Percentiles rank a stretch among this genome's conserved stretches.
Evolutionary conservation across 2,113 vertebrate species (phyloP).

Genomic region (Manacus vitellinus): DNA sequence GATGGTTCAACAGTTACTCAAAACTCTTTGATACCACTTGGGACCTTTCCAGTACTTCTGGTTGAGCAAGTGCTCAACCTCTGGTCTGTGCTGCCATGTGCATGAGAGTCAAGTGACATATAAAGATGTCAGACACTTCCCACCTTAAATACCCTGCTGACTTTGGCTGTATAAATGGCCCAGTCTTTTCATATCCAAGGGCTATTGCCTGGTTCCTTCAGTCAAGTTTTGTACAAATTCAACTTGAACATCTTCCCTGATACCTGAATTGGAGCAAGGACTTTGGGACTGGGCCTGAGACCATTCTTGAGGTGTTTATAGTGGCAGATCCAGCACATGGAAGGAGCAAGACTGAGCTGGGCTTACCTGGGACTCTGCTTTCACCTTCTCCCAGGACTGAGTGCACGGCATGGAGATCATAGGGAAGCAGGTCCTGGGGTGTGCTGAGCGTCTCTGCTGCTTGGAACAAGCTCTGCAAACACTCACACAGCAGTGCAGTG

Average conservation of each 20-base stretch:
- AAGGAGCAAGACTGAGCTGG: not conserved
- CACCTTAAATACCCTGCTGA: not conserved
- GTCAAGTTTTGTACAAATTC: not conserved
- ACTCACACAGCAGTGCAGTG: not conserved
- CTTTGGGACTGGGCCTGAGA: not conserved
- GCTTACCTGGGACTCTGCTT: not conserved
- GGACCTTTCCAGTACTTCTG: slow-evolving; percentile 21
- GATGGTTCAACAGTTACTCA: not conserved
- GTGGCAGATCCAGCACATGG: not conserved
- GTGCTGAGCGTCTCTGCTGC: not conserved
- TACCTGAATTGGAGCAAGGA: not conserved
- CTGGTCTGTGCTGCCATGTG: not conserved
- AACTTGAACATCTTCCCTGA: not conserved
- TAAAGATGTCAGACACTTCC: not conserved
- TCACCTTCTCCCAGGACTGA: not conserved
- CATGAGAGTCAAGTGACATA: not conserved
- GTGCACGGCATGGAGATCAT: fast-evolving
- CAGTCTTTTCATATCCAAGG: not conserved
- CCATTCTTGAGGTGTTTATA: not conserved
- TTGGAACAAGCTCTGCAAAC: not conserved
- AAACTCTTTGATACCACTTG: slow-evolving; percentile 15
- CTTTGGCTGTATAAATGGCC: not conserved
- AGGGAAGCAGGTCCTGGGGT: not conserved
- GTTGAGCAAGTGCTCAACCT: not conserved
- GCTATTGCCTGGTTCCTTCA: not conserved